phyloP scores from a whole-genome alignment of 1,140 invertebrate genomes.

The Teleopsis dalmanni region DNA sequence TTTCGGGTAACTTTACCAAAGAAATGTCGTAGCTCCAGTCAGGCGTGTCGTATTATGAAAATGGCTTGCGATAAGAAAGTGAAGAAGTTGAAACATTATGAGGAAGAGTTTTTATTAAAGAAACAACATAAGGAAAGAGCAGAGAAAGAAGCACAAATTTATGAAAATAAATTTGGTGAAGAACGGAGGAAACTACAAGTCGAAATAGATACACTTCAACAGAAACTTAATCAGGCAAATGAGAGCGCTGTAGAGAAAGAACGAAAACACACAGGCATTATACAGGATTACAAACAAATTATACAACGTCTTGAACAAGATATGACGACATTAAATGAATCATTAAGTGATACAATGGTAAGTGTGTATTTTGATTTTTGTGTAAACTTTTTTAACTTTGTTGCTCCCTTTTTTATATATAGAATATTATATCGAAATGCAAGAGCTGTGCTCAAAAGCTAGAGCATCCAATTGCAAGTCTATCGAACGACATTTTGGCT shows the following conservation, averaged over 20 bases:
- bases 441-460: conserved; percentile 47
- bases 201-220: conserved; percentile 74
- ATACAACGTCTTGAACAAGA: conserved; percentile 83
- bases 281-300: conserved; percentile 89
- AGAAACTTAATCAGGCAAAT: conserved; percentile 69
- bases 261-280: conserved; percentile 64
- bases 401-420: conserved; percentile 3
- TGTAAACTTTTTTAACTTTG: no score
- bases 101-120: conserved; percentile 79
- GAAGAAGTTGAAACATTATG: conserved; percentile 92
- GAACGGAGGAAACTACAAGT: conserved; percentile 72
- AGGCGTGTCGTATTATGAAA: conserved; percentile 81
- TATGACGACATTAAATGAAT: conserved; percentile 56
- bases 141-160: conserved; percentile 53
- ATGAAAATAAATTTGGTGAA: conserved; percentile 56
- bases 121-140: conserved; percentile 74
- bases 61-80: conserved; percentile 85
- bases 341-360: conserved; percentile 54
- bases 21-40: conserved; percentile 86
- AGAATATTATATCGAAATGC: conserved; percentile 53
- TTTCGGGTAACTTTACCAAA: conserved; percentile 94
- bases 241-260: conserved; percentile 65
- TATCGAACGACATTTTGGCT: conserved; percentile 31
- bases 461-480: conserved; percentile 29
- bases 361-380: conserved; percentile 19